Base-by-base conservation (phyloP, 1,140 invertebrate genomes). In the Colletes latitarsis region DNA sequence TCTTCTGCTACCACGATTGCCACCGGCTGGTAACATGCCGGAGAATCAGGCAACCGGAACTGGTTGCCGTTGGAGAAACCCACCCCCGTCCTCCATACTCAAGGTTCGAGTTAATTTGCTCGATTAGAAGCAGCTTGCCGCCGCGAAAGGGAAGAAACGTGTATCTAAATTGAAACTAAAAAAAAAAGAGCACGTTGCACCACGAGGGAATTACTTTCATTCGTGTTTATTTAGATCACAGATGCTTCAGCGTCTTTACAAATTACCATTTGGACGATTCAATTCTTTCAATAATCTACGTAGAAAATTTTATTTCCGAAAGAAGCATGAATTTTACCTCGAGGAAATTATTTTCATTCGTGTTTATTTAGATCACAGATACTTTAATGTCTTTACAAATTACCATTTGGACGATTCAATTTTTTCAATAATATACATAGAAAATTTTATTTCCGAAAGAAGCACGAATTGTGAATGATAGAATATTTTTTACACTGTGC, bases 1-100 rank as follows among this genome's bases (percentile, higher is more conserved):
- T 88, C 83, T 88, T 88, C 79, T 55, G 55, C 66, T 41, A 49
- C 73, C 73, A 64, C 76, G 77, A 88, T 82, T 84, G 85, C 86
- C 79, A 76, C 76, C 71, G 81, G 58, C 79, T 70, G 76, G 70
- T 62, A 76, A 77, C 73, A 81, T 30, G 58, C 66, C 41, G 49
- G 63, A 12, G 17, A 77, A 49, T 12, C 55, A 77, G 64, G 55
- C 55, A 53, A 77, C 73, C 55, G 78, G 72, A 81, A 77, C 63
- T 53, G 39, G 30, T 19, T 57, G 43, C 43, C 41, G 17, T 21
- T 12, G 30, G 1, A 58, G 72, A 21, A 43, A 46, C 43, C 30
- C 64, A 46, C 14, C 19, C 39, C 15, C 46, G 10, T 58, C 55
- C 52, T 53, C 64, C 15, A 8, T 15, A 0, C 15, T 6, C 49